Evolutionary conservation across 2,113 vertebrate genomes (phyloP).

Genomic region (Acanthochromis polyacanthus): DNA sequence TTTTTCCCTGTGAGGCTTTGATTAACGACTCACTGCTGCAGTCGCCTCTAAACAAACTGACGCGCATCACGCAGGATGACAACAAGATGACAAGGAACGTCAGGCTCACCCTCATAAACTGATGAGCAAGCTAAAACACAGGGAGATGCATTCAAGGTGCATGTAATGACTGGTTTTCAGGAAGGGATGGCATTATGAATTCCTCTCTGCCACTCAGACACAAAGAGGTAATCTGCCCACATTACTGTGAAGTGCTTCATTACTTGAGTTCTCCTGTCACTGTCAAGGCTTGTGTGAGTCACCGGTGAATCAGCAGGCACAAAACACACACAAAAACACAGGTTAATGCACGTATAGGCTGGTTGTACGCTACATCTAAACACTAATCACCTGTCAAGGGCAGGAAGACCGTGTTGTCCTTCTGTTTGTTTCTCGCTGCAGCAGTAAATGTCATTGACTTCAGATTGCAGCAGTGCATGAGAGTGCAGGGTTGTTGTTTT

Average conservation of each 20-base stretch:
- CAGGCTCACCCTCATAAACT: conserved; percentile 13
- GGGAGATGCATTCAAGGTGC: not conserved
- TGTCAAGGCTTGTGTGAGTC: conserved; percentile 35
- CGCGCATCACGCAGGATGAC: conserved; percentile 41
- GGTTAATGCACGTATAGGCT: not conserved
- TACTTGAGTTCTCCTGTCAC: conserved; percentile 30
- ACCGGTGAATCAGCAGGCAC: conserved; percentile 13
- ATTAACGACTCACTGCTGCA: conserved; percentile 47
- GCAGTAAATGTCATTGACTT: conserved; percentile 47
- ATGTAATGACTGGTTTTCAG: not conserved
- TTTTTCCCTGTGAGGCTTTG: conserved; percentile 12
- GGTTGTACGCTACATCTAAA: conserved; percentile 25
- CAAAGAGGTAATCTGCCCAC: conserved; percentile 13
- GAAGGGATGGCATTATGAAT: not conserved
- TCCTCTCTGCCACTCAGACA: conserved; percentile 6
- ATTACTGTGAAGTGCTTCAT: conserved; percentile 33
- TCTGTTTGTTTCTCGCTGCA: conserved; percentile 31
- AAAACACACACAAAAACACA: conserved; percentile 7
- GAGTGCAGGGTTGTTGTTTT: conserved; percentile 31
- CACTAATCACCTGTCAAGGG: conserved; percentile 52
- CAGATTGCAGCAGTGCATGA: conserved; percentile 35
- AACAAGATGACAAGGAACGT: conserved; percentile 45
- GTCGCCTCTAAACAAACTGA: conserved; percentile 24
- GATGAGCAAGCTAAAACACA: conserved; percentile 44
- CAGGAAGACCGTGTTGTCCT: conserved; percentile 35